phyloP scores from a whole-genome alignment of 2,888 invertebrate genomes.

The Meloe dianella region DNA sequence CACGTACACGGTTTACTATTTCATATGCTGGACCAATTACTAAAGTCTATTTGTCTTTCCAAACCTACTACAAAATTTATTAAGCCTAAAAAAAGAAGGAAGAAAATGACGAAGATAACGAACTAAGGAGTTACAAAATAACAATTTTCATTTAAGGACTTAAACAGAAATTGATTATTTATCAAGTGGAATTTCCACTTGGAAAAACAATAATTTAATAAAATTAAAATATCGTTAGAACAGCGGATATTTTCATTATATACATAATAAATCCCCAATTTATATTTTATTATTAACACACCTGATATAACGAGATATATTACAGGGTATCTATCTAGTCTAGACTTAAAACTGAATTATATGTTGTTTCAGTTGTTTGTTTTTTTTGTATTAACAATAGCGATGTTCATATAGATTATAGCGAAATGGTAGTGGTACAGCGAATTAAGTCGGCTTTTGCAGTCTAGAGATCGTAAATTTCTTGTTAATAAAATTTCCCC shows the following conservation, averaged over 20 bases:
- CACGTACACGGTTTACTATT: too few relatives aligned
- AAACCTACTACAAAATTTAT: slow-evolving; percentile 28
- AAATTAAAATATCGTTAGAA: background rate
- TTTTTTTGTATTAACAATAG: background rate
- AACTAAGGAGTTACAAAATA: slow-evolving; percentile 26
- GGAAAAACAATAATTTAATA: slow-evolving; percentile 2
- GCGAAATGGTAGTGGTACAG: slow-evolving; percentile 19
- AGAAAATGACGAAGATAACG: background rate
- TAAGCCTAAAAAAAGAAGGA: slow-evolving; percentile 25
- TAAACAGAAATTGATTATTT: slow-evolving; percentile 20
- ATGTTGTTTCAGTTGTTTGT: background rate
- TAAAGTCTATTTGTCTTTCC: slow-evolving; percentile 23
- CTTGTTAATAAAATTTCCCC: slow-evolving; percentile 42
- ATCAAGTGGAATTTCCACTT: background rate
- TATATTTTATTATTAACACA: slow-evolving; percentile 1
- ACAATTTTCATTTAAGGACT: slow-evolving; percentile 20
- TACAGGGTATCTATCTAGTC: background rate
- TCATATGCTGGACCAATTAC: too few relatives aligned
- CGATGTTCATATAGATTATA: too few relatives aligned
- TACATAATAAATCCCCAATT: background rate
- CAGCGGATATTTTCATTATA: background rate
- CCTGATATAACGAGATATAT: background rate
- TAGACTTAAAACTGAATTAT: slow-evolving; percentile 5
- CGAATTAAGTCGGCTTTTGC: slow-evolving; percentile 42
- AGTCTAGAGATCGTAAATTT: slow-evolving; percentile 41